Percentiles rank a stretch among this genome's conserved stretches.
Conservation (phyloP, 2,113 vertebrate species). For the Leucoraja erinaceus region DNA sequence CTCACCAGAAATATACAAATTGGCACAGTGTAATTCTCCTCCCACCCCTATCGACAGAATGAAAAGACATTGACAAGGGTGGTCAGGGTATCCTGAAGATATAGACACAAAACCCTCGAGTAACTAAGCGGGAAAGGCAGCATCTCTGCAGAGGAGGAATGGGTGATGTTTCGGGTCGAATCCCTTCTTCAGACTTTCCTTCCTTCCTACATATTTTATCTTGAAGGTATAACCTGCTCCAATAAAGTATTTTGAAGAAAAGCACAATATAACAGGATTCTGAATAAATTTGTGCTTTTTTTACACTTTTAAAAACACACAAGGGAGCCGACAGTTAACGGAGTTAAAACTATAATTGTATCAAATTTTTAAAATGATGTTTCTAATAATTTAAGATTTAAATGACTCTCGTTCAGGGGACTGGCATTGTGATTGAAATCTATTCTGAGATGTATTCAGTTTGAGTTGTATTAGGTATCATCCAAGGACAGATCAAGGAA, state of each 20-base stretch:
- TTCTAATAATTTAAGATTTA: neutral
- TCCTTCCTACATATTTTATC: too few species aligned
- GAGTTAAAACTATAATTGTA: neutral
- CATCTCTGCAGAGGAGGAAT: too few species aligned
- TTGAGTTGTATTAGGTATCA: neutral
- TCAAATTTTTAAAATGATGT: neutral
- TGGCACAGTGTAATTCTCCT: neutral
- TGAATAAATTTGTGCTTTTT: neutral
- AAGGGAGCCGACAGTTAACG: neutral
- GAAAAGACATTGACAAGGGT: neutral
- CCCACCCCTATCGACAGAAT: neutral
- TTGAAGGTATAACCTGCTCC: neutral
- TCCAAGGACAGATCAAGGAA: neutral
- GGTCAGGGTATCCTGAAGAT: neutral
- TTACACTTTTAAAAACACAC: too few species aligned
- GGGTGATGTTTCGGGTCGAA: too few species aligned
- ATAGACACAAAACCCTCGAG: neutral
- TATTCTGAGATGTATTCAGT: neutral
- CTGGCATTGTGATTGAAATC: neutral
- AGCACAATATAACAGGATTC: neutral
- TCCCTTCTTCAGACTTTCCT: too few species aligned
- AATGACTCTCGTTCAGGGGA: neutral
- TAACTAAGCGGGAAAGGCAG: too few species aligned
- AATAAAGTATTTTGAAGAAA: neutral
- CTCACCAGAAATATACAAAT: neutral